Evolutionary conservation across 2,113 vertebrate species (phyloP).

Genomic region (Oenanthe melanoleuca): DNA sequence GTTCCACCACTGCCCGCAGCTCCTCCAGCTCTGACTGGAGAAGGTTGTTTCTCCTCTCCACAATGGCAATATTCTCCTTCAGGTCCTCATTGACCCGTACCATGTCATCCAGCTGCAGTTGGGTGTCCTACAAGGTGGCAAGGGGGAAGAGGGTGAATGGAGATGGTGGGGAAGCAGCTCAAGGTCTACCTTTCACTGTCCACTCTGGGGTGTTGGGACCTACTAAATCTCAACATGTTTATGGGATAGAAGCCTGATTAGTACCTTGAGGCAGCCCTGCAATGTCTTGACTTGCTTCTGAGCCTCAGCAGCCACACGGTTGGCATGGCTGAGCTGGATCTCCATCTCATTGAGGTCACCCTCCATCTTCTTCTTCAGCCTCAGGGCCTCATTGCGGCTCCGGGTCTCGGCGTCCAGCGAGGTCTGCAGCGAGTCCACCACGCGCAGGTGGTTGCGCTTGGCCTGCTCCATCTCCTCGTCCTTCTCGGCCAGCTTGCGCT

Average conservation of each 20-base stretch:
- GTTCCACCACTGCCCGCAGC: constrained; percentile 77
- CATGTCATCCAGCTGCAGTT: constrained; percentile 81
- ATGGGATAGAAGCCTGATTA: neutral
- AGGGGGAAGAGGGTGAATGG: neutral
- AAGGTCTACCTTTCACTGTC: neutral
- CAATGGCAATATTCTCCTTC: constrained; percentile 79
- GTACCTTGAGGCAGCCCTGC: constrained; percentile 84
- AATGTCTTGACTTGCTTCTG: constrained; percentile 87
- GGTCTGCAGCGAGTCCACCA: constrained; percentile 88
- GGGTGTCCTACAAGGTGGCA: constrained; percentile 56
- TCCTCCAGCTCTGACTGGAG: constrained; percentile 86
- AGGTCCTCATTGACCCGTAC: constrained; percentile 79
- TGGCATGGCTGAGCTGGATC: constrained; percentile 86
- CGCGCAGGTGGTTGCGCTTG: constrained; percentile 88
- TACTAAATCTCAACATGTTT: neutral
- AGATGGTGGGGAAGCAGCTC: neutral
- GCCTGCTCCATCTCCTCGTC: constrained; percentile 93
- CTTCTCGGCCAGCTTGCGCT: constrained; percentile 88
- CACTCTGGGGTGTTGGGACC: neutral
- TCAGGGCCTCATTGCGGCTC: no score
- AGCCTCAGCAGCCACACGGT: constrained; percentile 80
- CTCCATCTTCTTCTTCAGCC: no score
- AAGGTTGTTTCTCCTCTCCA: constrained; percentile 82
- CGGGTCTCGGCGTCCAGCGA: constrained; percentile 85
- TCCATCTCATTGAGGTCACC: constrained; percentile 84